Conservation (phyloP, 2,113 vertebrate genomes). For the Brevimyrus niger region DNA sequence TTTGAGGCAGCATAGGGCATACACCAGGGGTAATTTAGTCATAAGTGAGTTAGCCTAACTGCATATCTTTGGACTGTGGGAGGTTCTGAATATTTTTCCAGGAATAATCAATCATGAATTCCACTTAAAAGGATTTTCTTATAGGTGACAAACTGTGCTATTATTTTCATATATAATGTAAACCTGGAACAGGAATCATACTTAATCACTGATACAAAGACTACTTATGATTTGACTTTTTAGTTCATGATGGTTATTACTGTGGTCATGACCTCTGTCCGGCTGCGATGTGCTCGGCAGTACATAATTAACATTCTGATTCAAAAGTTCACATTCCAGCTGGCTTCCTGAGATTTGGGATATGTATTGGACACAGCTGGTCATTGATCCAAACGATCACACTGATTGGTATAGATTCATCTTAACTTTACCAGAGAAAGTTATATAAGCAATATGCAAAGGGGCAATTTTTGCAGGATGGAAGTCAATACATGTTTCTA, state of each 20-base stretch:
- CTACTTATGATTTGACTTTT: neutral
- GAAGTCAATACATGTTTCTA: neutral
- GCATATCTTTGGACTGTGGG: conserved; percentile 6
- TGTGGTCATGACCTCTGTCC: neutral
- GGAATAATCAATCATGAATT: neutral
- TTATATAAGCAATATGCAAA: neutral
- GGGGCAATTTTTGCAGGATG: neutral
- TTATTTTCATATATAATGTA: neutral
- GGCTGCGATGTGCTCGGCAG: neutral
- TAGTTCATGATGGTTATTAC: neutral
- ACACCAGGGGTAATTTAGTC: neutral
- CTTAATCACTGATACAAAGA: neutral
- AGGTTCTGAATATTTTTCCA: neutral
- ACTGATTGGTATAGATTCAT: neutral
- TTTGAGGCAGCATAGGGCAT: neutral
- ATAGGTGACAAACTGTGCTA: neutral
- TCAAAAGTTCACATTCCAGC: neutral
- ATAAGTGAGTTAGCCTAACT: neutral
- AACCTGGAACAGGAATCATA: neutral
- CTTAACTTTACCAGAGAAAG: neutral
- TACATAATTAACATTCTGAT: neutral
- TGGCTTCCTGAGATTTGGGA: neutral
- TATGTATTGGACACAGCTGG: neutral
- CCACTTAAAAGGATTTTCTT: neutral
- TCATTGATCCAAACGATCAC: neutral